Conservation (phyloP, 2,888 invertebrate genomes). For the Diloba caeruleocephala region DNA sequence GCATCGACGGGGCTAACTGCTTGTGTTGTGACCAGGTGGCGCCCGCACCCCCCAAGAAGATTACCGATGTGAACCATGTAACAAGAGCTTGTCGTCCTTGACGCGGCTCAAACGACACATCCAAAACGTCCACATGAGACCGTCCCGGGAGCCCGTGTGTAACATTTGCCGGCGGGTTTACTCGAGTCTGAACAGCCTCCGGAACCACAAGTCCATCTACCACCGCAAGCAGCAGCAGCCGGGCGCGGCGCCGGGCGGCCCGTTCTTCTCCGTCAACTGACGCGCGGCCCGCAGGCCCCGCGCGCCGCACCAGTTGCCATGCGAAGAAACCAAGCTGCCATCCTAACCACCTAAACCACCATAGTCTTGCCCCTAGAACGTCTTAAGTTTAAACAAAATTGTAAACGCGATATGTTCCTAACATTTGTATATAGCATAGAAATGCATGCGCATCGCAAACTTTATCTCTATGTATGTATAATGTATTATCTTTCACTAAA, state of each 20-base stretch:
- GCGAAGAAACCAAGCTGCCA: conserved; percentile 82
- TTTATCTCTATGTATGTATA: conserved; percentile 81
- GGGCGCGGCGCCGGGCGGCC: conserved; percentile 74
- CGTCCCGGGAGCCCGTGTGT: conserved; percentile 96
- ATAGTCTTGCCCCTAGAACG: conserved; percentile 86
- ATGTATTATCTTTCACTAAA: conserved; percentile 73
- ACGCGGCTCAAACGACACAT: conserved; percentile 97
- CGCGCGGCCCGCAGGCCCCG: conserved; percentile 63
- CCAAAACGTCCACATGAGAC: conserved; percentile 97
- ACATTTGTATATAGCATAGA: conserved; percentile 88
- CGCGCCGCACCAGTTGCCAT: conserved; percentile 72
- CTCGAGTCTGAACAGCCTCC: conserved; percentile 96
- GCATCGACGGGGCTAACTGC: conserved; percentile 87
- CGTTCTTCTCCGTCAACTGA: conserved; percentile 86
- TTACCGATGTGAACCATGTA: conserved; percentile 97
- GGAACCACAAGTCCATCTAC: conserved; percentile 98
- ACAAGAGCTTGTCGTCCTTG: conserved; percentile 96
- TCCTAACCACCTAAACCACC: conserved; percentile 86
- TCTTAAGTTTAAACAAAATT: conserved; percentile 80
- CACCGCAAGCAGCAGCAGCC: conserved; percentile 95
- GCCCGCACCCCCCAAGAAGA: conserved; percentile 94
- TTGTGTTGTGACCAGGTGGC: conserved; percentile 91
- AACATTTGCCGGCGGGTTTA: conserved; percentile 97
- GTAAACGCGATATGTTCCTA: conserved; percentile 87
- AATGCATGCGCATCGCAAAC: conserved; percentile 87